These are phyloP conservation scores for Phainopepla nitens DNA, from an alignment of 2,113 vertebrate genomes.

Conservation along the genomic window DNA sequence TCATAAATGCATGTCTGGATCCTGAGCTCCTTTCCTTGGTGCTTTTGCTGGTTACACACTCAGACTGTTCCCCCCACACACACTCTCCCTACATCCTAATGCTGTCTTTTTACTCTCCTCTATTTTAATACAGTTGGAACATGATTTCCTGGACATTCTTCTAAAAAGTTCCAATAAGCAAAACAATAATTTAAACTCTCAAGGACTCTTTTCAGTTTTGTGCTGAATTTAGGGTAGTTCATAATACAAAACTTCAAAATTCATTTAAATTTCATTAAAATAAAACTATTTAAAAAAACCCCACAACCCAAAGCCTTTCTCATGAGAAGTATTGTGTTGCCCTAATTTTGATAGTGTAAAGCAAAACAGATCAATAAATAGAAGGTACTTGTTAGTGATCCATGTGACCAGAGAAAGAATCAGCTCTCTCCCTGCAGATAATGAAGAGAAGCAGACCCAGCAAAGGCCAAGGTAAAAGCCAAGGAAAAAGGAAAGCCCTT, in stretches of 20 bases:
- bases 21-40: neutral
- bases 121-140: neutral
- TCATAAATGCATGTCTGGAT: neutral
- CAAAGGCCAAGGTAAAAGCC: neutral
- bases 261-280: neutral
- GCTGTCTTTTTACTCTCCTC: neutral
- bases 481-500: no score
- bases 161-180: neutral
- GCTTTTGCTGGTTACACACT: neutral
- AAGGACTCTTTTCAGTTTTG: neutral
- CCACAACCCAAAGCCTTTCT: neutral
- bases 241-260: neutral
- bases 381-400: neutral
- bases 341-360: neutral
- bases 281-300: neutral
- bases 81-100: neutral
- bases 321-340: neutral
- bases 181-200: neutral
- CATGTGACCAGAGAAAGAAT: neutral
- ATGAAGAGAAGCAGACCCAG: neutral
- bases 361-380: neutral
- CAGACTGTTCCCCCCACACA: fast-evolving
- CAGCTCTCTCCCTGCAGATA: fast-evolving
- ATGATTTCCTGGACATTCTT: neutral
- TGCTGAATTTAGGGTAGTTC: neutral